Percentiles rank a stretch among this genome's conserved stretches.
Evolutionary conservation across 2,888 invertebrate species (phyloP).

Genomic region (Drosophila bunnanda): DNA sequence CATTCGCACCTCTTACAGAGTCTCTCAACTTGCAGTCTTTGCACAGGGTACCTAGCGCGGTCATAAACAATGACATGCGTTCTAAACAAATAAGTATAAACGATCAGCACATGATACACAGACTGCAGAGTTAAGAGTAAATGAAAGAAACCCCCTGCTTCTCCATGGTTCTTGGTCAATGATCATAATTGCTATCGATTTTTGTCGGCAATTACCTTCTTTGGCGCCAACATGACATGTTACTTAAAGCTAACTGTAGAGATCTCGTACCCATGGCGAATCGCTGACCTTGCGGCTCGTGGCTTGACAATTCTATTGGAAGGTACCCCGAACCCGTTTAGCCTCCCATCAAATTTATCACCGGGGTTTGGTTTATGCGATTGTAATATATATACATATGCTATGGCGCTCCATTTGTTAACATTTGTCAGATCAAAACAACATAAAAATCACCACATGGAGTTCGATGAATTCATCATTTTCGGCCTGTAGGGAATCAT

Average conservation of each 20-base stretch:
- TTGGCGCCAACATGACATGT: slow-evolving; percentile 60
- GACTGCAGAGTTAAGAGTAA: neutral
- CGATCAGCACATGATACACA: slow-evolving; percentile 14
- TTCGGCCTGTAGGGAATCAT: slow-evolving; percentile 8
- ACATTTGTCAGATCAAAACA: slow-evolving; percentile 11
- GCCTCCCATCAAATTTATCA: slow-evolving; percentile 12
- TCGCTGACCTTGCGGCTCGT: slow-evolving; percentile 25
- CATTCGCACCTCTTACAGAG: slow-evolving; percentile 62
- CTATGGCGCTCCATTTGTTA: slow-evolving; percentile 13
- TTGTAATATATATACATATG: slow-evolving; percentile 12
- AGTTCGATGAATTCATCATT: slow-evolving; percentile 40
- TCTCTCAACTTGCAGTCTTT: slow-evolving; percentile 31
- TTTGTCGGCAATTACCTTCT: slow-evolving; percentile 44
- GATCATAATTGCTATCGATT: neutral
- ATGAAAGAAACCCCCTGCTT: neutral
- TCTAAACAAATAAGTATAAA: slow-evolving; percentile 16
- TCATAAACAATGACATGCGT: slow-evolving; percentile 13
- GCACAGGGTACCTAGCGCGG: neutral
- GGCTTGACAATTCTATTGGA: slow-evolving; percentile 31
- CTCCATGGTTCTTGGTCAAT: neutral
- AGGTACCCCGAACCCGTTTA: slow-evolving; percentile 13
- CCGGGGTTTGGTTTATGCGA: slow-evolving; percentile 20
- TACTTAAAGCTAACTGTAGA: slow-evolving; percentile 43
- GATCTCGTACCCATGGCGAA: slow-evolving; percentile 10
- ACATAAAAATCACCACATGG: slow-evolving; percentile 16